Evolutionary conservation across 2,113 vertebrate species (phyloP).

Genomic region (Australoheros scitulus): DNA sequence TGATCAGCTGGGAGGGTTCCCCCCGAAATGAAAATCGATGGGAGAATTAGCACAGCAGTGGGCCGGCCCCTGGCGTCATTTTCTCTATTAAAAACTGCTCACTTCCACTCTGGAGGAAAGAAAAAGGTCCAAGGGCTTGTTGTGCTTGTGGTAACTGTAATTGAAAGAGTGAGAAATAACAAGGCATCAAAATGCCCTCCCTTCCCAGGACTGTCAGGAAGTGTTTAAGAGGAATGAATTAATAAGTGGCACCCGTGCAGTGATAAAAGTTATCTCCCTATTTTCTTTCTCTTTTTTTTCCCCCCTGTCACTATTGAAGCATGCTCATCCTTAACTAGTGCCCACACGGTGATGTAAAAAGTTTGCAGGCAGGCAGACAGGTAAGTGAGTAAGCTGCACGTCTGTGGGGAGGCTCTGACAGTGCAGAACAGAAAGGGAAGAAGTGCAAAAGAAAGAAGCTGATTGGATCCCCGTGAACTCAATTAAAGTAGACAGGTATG

Average conservation of each 20-base stretch:
- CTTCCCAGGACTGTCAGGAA: conserved; percentile 46
- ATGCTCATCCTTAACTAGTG: conserved; percentile 23
- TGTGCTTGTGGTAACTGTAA: conserved; percentile 31
- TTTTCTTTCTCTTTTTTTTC: not conserved
- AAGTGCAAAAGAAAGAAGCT: not conserved
- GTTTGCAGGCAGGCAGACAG: conserved; percentile 29
- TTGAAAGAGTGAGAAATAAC: conserved; percentile 47
- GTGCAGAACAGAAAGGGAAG: conserved; percentile 23
- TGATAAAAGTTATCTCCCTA: conserved; percentile 9
- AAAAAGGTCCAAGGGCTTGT: conserved; percentile 6
- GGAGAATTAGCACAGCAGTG: conserved; percentile 38
- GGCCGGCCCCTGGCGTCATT: conserved; percentile 35
- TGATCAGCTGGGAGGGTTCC: conserved; percentile 56
- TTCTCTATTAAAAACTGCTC: conserved; percentile 44
- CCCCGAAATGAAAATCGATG: conserved; percentile 56
- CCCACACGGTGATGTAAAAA: conserved; percentile 28
- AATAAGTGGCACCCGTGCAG: conserved; percentile 30
- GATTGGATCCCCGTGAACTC: conserved; percentile 50
- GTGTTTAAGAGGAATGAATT: conserved; percentile 41
- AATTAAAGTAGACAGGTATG: conserved; percentile 50
- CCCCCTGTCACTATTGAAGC: not conserved
- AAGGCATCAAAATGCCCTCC: conserved; percentile 11
- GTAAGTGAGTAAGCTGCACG: conserved; percentile 22
- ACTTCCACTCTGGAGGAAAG: conserved; percentile 6
- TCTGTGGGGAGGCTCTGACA: conserved; percentile 35